Percentiles rank a stretch among this genome's conserved stretches.
phyloP scores from a whole-genome alignment of 2,888 invertebrate species.

The Nomada hirtipes region DNA sequence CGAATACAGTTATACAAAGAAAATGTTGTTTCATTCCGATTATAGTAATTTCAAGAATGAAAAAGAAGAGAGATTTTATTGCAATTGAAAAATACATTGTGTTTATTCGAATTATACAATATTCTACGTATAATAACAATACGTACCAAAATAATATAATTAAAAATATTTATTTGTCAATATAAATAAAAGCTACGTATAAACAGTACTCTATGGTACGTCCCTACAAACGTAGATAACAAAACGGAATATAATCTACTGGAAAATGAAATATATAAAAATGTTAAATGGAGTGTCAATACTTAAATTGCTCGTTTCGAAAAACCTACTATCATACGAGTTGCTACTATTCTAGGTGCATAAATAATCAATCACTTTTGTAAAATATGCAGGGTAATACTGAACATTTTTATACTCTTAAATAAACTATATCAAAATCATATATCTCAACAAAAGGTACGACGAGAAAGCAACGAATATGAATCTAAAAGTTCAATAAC shows the following conservation, averaged over 20 bases:
- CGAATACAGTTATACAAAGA: neutral
- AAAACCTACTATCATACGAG: neutral
- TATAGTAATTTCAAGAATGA: neutral
- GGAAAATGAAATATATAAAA: conserved; percentile 17
- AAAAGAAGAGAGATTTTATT: conserved; percentile 2
- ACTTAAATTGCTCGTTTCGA: neutral
- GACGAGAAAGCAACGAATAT: neutral
- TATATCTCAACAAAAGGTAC: neutral
- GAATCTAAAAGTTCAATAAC: neutral
- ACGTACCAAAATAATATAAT: neutral
- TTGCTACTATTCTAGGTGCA: neutral
- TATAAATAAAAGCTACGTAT: conserved; percentile 17
- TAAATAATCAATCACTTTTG: neutral
- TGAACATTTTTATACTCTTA: neutral
- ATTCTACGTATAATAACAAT: neutral
- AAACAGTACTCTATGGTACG: neutral
- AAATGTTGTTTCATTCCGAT: neutral
- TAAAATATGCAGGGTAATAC: neutral
- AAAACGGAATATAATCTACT: neutral
- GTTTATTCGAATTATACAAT: neutral
- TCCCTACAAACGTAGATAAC: neutral
- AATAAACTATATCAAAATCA: conserved; percentile 5
- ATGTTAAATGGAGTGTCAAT: neutral
- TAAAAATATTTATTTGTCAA: conserved; percentile 8
- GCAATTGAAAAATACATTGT: neutral